A percentile compares a stretch with the other conserved stretches of the same genome.
Conservation (phyloP, 2,797 vertebrate genomes). For the Momotus momota region DNA sequence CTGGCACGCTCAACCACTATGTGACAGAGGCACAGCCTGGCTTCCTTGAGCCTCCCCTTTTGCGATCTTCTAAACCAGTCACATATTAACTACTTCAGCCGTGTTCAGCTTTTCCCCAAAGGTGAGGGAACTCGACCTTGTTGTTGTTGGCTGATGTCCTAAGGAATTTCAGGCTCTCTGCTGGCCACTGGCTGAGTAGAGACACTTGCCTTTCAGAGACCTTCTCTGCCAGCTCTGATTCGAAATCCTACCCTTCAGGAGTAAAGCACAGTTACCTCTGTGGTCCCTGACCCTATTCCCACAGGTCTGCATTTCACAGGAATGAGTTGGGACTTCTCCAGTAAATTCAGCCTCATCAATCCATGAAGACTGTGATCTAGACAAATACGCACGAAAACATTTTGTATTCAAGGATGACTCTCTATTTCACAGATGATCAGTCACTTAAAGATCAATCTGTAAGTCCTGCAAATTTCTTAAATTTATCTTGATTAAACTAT, state of each 20-base stretch:
- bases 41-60: neutral
- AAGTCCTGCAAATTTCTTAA: neutral
- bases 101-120: neutral
- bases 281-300: neutral
- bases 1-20: fast-evolving
- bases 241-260: neutral
- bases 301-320: neutral
- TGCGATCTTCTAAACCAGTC: neutral
- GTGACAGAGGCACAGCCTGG: neutral
- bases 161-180: neutral
- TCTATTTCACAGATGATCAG: neutral
- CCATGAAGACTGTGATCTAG: neutral
- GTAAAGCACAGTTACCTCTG: neutral
- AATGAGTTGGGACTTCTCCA: neutral
- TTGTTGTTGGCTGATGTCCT: neutral
- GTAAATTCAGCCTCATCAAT: neutral
- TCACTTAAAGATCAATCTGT: neutral
- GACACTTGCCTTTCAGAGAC: neutral
- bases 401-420: neutral
- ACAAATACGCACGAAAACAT: neutral
- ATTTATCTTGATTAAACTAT: neutral
- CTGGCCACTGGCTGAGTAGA: neutral
- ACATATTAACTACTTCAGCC: neutral
- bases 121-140: neutral
- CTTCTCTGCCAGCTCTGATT: neutral